phyloP scores from a whole-genome alignment of 2,888 invertebrate species.

The Dolomedes plantarius region DNA sequence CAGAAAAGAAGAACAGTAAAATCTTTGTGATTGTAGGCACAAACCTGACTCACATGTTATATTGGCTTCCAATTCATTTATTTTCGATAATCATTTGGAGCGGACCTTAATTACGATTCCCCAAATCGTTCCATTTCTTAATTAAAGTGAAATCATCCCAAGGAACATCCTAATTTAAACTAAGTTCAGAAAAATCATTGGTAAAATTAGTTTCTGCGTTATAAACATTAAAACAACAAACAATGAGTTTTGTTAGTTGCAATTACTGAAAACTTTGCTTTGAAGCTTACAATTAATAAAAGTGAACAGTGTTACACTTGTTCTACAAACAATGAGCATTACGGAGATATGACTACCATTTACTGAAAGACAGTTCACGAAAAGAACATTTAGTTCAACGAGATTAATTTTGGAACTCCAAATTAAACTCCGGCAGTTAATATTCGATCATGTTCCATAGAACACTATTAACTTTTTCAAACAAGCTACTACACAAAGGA shows the following conservation, averaged over 20 bases:
- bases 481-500: too few relatives aligned
- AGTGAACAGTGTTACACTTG: background rate
- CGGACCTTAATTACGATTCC: background rate
- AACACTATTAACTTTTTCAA: too few relatives aligned
- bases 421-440: background rate
- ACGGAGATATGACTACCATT: background rate
- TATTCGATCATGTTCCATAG: background rate
- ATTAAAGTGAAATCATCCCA: background rate
- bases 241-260: background rate
- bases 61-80: background rate
- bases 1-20: too few relatives aligned
- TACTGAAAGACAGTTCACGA: background rate
- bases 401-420: background rate
- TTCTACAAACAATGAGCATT: background rate
- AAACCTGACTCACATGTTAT: background rate
- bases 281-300: background rate
- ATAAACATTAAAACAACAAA: slow-evolving; percentile 3
- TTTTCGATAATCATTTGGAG: background rate
- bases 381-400: background rate
- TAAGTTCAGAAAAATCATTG: background rate
- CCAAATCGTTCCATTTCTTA: background rate
- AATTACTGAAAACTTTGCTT: background rate
- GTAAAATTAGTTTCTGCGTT: slow-evolving; percentile 1
- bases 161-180: background rate
- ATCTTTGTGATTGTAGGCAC: background rate